These are phyloP conservation scores for Pipistrellus pipistrellus DNA, from an alignment of 2,797 vertebrate genomes.

Conservation along the genomic window DNA sequence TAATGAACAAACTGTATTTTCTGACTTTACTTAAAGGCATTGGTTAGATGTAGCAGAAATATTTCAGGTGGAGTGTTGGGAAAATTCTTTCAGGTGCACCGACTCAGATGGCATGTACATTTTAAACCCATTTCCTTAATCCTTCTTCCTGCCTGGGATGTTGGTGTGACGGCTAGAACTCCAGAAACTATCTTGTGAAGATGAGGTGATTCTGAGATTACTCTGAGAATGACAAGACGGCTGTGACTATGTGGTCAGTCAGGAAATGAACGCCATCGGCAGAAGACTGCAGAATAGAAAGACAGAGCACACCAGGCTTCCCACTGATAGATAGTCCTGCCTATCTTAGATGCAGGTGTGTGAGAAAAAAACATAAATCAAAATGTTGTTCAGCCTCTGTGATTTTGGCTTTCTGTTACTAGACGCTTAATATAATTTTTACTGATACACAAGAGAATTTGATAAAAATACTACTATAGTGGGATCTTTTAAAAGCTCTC, in stretches of 20 bases:
- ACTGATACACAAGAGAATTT: background rate
- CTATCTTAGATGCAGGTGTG: background rate
- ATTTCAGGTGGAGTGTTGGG: background rate
- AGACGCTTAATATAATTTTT: constrained; percentile 37
- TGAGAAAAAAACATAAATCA: background rate
- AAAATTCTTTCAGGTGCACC: background rate
- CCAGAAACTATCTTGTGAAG: constrained; percentile 13
- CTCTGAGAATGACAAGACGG: background rate
- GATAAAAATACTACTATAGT: background rate
- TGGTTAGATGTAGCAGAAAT: background rate
- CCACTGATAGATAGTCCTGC: background rate
- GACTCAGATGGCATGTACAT: background rate
- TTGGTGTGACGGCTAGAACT: background rate
- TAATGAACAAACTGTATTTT: background rate
- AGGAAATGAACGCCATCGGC: background rate
- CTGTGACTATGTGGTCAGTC: background rate
- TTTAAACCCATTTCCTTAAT: background rate
- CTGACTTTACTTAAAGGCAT: background rate
- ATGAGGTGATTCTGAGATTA: background rate
- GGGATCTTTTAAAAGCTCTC: background rate
- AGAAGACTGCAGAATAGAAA: background rate
- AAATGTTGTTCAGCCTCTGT: background rate
- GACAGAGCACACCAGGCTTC: background rate
- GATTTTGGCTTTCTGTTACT: background rate
- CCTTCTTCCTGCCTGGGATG: background rate